Base-by-base conservation (phyloP, 2,113 vertebrate species). In the Prunella fulvescens region DNA sequence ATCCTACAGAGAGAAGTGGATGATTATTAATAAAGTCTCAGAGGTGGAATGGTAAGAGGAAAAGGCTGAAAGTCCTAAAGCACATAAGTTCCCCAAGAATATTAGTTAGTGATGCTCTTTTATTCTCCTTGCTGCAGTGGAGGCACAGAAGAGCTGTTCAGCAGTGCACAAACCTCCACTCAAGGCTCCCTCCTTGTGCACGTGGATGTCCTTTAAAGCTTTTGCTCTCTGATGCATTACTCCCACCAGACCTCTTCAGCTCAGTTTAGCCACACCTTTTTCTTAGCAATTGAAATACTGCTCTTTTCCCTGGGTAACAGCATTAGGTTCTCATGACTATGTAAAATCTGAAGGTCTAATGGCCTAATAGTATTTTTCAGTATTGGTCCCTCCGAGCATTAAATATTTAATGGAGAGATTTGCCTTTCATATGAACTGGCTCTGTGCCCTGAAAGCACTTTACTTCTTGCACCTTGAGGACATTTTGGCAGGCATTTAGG, bases 361-460 rank as follows among this genome's bases (percentile, higher is more conserved):
- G 51, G 70, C 54, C 44, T 69, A 91, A 78, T n/a, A 64, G 10
- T 60, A 64, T 86, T 87, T 89, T 57, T 44, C 57, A 51, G 13
- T 74, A 20, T 88, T 91, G 35, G 33, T 84, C 65, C 54, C 48
- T 67, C 57, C 62, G 25, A 74, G 31, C 56, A 51, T 64, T 91
- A 89, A 95, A 81, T 94, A 79, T 26, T 92, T 94, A 80, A 86
- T 37, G 48, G 51, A 79, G 40, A 88, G 15, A 67, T 88, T 81
- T 91, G 56, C 35, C 40, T 94, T 91, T 89, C 48, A 76, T 57
- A 77, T 87, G 48, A 87, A 89, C 66, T 95, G 96, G 92, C 84
- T 95, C 37, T 72, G 28, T 42, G 91, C 95, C 95, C 61, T 89
- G 83, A 89, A 92, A 91, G 48, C 89, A 89, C 89, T 97, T 95